Conservation (phyloP, 2,888 invertebrate genomes). For the Pimpla rufipes region DNA sequence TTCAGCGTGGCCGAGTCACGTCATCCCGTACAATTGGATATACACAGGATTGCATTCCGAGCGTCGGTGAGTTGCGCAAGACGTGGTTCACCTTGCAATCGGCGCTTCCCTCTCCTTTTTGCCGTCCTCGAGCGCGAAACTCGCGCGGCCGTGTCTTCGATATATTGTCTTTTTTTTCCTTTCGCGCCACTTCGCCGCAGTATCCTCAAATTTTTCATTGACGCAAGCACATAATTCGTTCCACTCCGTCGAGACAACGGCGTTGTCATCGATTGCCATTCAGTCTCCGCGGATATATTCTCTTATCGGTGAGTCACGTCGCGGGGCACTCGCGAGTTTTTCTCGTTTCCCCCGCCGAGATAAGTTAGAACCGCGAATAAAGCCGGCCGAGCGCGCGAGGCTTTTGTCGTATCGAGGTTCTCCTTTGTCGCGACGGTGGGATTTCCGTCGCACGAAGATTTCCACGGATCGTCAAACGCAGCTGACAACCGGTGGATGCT, state of each 20-base stretch:
- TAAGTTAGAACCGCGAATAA: slow-evolving; percentile 57
- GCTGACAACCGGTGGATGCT: not conserved
- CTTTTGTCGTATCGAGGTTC: slow-evolving; percentile 51
- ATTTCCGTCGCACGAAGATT: not conserved
- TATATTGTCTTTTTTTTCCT: not conserved
- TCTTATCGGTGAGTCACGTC: slow-evolving; percentile 62
- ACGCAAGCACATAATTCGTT: not conserved
- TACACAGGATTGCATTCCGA: slow-evolving; percentile 46
- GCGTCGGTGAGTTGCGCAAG: slow-evolving; percentile 58
- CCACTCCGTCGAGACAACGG: not conserved
- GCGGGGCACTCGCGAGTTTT: slow-evolving; percentile 52
- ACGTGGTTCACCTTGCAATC: slow-evolving; percentile 63
- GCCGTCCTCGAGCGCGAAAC: slow-evolving; percentile 40
- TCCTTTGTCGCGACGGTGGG: slow-evolving; percentile 42
- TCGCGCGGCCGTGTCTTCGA: slow-evolving; percentile 20
- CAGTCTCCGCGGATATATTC: slow-evolving; percentile 14
- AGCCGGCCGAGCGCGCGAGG: slow-evolving; percentile 26
- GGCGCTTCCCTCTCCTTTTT: slow-evolving; percentile 45
- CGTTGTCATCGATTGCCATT: not conserved
- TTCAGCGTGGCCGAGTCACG: slow-evolving; percentile 32
- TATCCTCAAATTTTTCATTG: not conserved
- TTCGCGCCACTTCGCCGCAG: not conserved
- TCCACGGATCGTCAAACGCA: slow-evolving; percentile 4
- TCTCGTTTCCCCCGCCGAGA: slow-evolving; percentile 32
- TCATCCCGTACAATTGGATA: slow-evolving; percentile 53